These are phyloP conservation scores for Smithornis capensis DNA, from an alignment of 2,113 vertebrate genomes.

Conservation along the genomic window DNA sequence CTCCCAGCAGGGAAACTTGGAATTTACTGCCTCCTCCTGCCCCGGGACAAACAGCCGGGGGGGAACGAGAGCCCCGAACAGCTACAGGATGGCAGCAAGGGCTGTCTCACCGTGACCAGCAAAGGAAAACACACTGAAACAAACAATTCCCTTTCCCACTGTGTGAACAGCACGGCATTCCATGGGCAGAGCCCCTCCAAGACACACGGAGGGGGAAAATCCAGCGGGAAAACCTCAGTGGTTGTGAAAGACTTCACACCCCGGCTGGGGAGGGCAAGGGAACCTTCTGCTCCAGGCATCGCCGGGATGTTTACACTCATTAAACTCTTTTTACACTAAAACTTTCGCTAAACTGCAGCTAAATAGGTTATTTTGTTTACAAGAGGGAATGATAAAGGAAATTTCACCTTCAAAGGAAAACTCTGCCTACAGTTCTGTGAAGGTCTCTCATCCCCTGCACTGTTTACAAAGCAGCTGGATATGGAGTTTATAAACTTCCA, in stretches of 20 bases:
- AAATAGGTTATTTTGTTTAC: neutral
- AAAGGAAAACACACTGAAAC: neutral
- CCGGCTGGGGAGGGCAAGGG: neutral
- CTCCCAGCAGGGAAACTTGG: neutral
- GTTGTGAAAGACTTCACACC: neutral
- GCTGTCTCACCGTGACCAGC: neutral
- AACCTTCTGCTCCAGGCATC: neutral
- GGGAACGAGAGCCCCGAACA: neutral
- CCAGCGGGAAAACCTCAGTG: rapidly evolving
- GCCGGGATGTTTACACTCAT: neutral
- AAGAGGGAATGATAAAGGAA: neutral
- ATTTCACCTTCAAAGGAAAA: neutral
- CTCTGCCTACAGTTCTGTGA: neutral
- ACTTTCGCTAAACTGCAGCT: neutral
- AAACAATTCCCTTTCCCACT: neutral
- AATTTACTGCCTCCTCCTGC: neutral
- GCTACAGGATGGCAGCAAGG: neutral
- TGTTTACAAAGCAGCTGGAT: neutral
- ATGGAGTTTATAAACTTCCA: neutral
- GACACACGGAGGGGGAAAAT: neutral
- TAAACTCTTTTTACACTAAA: neutral
- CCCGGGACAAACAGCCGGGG: neutral
- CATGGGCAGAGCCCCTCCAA: neutral
- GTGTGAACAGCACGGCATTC: neutral
- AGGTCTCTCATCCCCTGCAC: neutral